A percentile compares a stretch with the other conserved stretches of the same genome.
Conservation (phyloP, 1,140 invertebrate species). For the Lucilia cuprina region DNA sequence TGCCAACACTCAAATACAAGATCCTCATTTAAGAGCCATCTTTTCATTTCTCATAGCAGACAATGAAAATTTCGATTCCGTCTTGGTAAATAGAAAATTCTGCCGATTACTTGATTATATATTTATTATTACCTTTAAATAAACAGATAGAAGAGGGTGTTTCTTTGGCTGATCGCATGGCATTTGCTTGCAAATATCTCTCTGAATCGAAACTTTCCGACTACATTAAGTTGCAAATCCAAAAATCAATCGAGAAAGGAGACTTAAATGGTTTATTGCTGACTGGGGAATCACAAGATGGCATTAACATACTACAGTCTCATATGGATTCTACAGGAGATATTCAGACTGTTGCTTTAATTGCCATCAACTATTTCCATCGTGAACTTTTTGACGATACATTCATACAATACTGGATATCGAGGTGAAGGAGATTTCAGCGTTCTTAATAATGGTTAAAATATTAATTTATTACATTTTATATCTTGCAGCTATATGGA, state of each 20-base stretch:
- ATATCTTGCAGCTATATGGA: conserved; percentile 69
- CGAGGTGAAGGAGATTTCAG: conserved; percentile 63
- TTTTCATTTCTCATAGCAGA: conserved; percentile 90
- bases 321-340: conserved; percentile 92
- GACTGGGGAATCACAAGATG: conserved; percentile 78
- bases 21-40: conserved; percentile 90
- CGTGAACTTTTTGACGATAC: conserved; percentile 72
- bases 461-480: neutral
- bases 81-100: conserved; percentile 71
- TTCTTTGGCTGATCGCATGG: conserved; percentile 85
- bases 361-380: conserved; percentile 77
- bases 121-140: conserved; percentile 43
- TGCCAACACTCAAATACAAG: conserved; percentile 75
- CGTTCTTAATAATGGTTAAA: neutral
- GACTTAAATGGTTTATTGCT: conserved; percentile 86
- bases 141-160: conserved; percentile 79
- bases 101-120: neutral
- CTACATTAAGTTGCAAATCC: conserved; percentile 77
- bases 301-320: conserved; percentile 82
- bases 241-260: conserved; percentile 76
- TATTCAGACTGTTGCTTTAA: conserved; percentile 87
- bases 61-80: conserved; percentile 78
- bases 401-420: conserved; percentile 76
- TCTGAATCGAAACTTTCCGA: conserved; percentile 81
- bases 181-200: conserved; percentile 92